phyloP scores from a whole-genome alignment of 1,140 invertebrate genomes.

The Drosophila micromelanica region DNA sequence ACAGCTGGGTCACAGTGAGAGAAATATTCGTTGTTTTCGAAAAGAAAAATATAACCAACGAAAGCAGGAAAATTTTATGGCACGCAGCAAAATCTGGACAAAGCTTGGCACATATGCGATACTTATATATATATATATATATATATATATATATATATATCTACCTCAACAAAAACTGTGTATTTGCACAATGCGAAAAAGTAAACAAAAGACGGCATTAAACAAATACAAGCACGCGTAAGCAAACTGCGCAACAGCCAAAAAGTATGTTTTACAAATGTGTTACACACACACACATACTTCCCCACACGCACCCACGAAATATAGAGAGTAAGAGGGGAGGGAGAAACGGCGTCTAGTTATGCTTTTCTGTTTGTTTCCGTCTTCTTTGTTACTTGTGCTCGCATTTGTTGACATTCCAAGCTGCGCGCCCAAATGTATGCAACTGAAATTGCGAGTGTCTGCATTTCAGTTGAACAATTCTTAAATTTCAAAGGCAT shows the following conservation, averaged over 20 bases:
- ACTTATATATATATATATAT: no score
- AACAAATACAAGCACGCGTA: slow-evolving; percentile 48
- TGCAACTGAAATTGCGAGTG: slow-evolving; percentile 22
- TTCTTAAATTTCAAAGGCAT: slow-evolving; percentile 3
- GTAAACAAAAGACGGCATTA: slow-evolving; percentile 67
- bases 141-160: no score
- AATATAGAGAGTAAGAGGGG: no score
- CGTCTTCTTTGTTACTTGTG: slow-evolving; percentile 38
- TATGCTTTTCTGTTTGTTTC: slow-evolving; percentile 41
- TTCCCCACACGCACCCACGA: slow-evolving; percentile 1
- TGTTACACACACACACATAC: slow-evolving; percentile 35
- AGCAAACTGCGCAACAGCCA: slow-evolving; percentile 44
- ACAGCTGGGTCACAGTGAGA: slow-evolving; percentile 12
- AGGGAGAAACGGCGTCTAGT: slow-evolving; percentile 5
- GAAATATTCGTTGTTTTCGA: background rate
- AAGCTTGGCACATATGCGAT: slow-evolving; percentile 65
- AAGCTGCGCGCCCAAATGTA: slow-evolving; percentile 31
- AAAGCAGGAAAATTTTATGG: slow-evolving; percentile 44
- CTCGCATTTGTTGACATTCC: slow-evolving; percentile 50
- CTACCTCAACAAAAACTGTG: no score
- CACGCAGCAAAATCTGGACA: slow-evolving; percentile 68
- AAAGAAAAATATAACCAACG: slow-evolving; percentile 24
- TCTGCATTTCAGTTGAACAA: slow-evolving; percentile 7
- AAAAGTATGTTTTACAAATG: slow-evolving; percentile 72
- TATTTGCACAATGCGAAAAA: slow-evolving; percentile 70